Base-by-base conservation (phyloP, 2,888 invertebrate genomes). In the Agrochola macilenta region DNA sequence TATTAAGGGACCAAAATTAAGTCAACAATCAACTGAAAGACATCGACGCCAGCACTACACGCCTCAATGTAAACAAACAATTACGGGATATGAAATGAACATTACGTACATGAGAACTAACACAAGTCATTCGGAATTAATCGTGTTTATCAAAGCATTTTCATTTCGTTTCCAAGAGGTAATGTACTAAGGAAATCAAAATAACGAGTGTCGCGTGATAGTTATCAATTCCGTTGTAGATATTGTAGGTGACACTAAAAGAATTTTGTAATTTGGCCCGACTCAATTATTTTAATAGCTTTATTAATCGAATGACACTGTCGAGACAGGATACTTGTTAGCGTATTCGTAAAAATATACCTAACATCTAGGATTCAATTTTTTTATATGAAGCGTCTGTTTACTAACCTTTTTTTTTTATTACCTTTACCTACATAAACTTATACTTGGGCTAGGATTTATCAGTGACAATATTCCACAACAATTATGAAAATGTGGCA, bases 151-250 rank as follows among this genome's bases (percentile, higher is more conserved):
- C 89, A 88, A 91, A 89, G 89, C 91, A 91, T 93, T 93, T 94
- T 91, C 93, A 94, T 94, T 94, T 91, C 91, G 93, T 93, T 93
- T 91, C 87, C 86, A 91, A 90, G 91, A 90, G 84, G 85, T 89
- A 87, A 91, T 91, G 88, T 91, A 91, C 87, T 91, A 92, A 94
- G 93, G 94, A 95, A 95, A 95, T 95, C 95, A 95, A 95, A 95
- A 95, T 95, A 94, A 93, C 92, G 88, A 89, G 89, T 87, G 86
- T 95, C 91, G 95, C 95, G 95, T 95, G 95, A 91, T 93, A 90
- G 84, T 85, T 89, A 92, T 93, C 90, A 91, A 92, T 91, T 92
- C 87, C 80, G 86, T 88, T 86, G 87, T 89, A 85, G 81, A 82
- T 87, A 72, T 81, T 76, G 87, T 88, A 86, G 72, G 86, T 87